Percentiles rank a stretch among this genome's conserved stretches.
These are phyloP conservation scores for Elysia chlorotica DNA, from an alignment of 1,140 invertebrate species.

Conservation along the genomic window DNA sequence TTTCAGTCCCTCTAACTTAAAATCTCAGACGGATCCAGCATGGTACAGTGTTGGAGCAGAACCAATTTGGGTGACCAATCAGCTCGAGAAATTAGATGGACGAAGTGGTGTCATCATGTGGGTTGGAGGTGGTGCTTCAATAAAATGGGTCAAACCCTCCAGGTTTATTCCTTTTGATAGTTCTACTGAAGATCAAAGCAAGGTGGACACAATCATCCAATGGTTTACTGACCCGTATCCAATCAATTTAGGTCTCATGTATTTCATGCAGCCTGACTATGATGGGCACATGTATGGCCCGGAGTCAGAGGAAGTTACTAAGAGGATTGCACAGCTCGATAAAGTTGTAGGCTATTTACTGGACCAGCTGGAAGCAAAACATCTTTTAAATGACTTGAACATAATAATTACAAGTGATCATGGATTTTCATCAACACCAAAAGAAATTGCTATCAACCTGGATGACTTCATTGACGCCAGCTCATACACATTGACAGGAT, in stretches of 20 bases:
- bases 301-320: constrained; percentile 46
- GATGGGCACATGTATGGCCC: constrained; percentile 63
- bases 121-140: constrained; percentile 35
- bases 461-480: not conserved
- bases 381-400: constrained; percentile 65
- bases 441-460: not conserved
- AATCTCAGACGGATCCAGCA: constrained; percentile 27
- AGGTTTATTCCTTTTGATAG: constrained; percentile 26
- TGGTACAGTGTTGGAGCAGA: constrained; percentile 50
- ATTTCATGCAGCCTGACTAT: constrained; percentile 76
- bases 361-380: constrained; percentile 37
- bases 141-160: constrained; percentile 38
- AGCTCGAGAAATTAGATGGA: constrained; percentile 28
- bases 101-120: constrained; percentile 41
- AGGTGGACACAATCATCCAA: constrained; percentile 69
- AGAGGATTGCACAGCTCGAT: constrained; percentile 40
- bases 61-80: constrained; percentile 57
- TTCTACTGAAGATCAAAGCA: constrained; percentile 59
- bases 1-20: constrained; percentile 62
- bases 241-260: constrained; percentile 70
- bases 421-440: not conserved
- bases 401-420: not conserved
- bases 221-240: constrained; percentile 69
- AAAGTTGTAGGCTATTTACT: constrained; percentile 49
- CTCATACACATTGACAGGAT: not conserved